Evolutionary conservation across 2,113 vertebrate genomes (phyloP), one percentile per base, ranked within the genome.

Genomic region (Podocnemis expansa): DNA sequence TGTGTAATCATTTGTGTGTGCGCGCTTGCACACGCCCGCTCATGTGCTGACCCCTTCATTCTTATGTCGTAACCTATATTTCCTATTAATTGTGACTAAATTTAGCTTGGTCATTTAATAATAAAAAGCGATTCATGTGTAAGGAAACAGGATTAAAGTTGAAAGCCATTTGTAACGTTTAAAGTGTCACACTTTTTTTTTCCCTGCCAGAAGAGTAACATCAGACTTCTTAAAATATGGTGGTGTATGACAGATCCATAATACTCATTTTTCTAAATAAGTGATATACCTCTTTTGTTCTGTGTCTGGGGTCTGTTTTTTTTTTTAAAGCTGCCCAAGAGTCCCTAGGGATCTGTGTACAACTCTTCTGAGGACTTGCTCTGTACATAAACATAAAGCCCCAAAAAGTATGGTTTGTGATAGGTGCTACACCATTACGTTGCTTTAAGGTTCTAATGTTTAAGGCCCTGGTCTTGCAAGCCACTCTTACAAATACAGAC

Each of bases 401-500:
- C 31, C 11, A 10, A 91, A 84, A 89, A 12, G n/a, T 21, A 29
- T 25, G 83, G 80, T n/a, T 91, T 54, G 58, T 55, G 2, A 1
- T 52, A 63, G 41, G 29, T 82, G 38, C 25, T 13, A 63, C 54
- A 10, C 83, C 0, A 3, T n/a, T 90, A 87, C 25, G 43, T 27
- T 70, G 78, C 21, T 1, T 49, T 89, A 38, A n/a, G 25, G 24
- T 52, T 67, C 38, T 41, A 34, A 54, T 31, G 14, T 67, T 84
- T 67, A 56, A 80, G 51, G 27, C 41, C 43, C 10, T 8, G 70
- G 24, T 60, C 24, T 54, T 89, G 47, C 31, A 79, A 88, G 38
- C 52, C 47, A 38, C n/a, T 14, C 0, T 38, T 51, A 45, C 0
- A 0, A 55, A 79, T 89, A 38, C n/a, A 58, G 0, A 82, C 10